Percentiles rank a stretch among this genome's conserved stretches.
Evolutionary conservation across 2,797 vertebrate genomes (phyloP).

Genomic region (Lutjanus argentimaculatus): DNA sequence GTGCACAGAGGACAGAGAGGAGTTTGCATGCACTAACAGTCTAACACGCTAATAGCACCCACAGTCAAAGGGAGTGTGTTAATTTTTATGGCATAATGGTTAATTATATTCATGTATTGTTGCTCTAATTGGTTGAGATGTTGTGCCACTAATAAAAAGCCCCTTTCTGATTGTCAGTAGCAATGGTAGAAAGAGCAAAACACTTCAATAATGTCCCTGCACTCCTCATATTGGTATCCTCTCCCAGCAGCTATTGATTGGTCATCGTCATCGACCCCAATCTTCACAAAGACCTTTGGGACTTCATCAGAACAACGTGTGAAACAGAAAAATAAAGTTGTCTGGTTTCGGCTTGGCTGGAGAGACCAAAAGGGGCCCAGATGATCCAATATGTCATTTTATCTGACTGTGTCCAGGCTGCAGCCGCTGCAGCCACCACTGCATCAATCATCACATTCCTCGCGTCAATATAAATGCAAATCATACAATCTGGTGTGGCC

Average conservation of each 20-base stretch:
- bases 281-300: conserved; percentile 18
- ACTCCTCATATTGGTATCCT: conserved; percentile 26
- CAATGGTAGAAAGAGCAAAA: conserved; percentile 23
- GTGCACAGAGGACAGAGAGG: no score
- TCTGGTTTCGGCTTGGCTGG: conserved; percentile 7
- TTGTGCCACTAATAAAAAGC: neutral
- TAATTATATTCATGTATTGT: neutral
- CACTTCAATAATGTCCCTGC: conserved; percentile 8
- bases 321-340: conserved; percentile 12
- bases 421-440: conserved; percentile 22
- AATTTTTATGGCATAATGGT: no score
- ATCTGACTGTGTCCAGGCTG: conserved; percentile 52
- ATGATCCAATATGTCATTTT: conserved; percentile 57
- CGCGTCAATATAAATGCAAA: conserved; percentile 79
- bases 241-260: conserved; percentile 30
- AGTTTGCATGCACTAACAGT: no score
- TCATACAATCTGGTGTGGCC: conserved; percentile 48
- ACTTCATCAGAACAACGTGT: conserved; percentile 25
- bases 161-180: neutral
- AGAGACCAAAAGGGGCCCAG: conserved; percentile 29
- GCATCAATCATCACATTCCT: conserved; percentile 55
- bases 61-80: no score
- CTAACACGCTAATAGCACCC: no score
- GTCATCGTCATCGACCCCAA: conserved; percentile 30
- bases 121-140: neutral